Conservation (phyloP, 2,113 vertebrate genomes). For the Oxyura jamaicensis region DNA sequence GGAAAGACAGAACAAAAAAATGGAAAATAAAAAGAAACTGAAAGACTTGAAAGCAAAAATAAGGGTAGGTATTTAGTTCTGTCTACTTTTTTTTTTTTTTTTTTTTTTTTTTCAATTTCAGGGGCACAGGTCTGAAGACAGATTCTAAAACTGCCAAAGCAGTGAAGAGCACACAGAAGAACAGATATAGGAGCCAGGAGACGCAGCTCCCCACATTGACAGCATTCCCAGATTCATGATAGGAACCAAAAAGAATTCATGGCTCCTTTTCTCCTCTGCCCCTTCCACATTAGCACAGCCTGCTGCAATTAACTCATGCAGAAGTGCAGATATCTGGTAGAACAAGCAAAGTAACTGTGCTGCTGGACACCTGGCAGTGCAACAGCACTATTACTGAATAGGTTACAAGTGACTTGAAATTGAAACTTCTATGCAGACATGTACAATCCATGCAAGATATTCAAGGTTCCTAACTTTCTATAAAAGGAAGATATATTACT, state of each 20-base stretch:
- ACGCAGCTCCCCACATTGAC: not conserved
- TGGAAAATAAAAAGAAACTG: constrained; percentile 73
- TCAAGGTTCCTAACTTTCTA: not conserved
- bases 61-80: constrained; percentile 72
- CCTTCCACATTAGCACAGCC: not conserved
- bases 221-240: not conserved
- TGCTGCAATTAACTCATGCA: not conserved
- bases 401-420: not conserved
- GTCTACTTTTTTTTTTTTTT: not conserved
- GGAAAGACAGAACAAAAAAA: constrained; percentile 62
- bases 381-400: not conserved
- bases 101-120: not conserved
- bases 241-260: not conserved
- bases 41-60: constrained; percentile 80
- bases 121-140: not conserved
- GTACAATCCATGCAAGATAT: not conserved
- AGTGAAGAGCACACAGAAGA: not conserved
- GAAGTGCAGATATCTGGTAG: not conserved
- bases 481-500: not conserved
- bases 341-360: not conserved
- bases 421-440: not conserved
- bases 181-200: not conserved
- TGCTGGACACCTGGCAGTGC: not conserved
- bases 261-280: not conserved
- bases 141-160: not conserved